Percentiles rank a stretch among this genome's conserved stretches.
Conservation (phyloP, 2,113 vertebrate genomes). For the Fukomys damarensis region DNA sequence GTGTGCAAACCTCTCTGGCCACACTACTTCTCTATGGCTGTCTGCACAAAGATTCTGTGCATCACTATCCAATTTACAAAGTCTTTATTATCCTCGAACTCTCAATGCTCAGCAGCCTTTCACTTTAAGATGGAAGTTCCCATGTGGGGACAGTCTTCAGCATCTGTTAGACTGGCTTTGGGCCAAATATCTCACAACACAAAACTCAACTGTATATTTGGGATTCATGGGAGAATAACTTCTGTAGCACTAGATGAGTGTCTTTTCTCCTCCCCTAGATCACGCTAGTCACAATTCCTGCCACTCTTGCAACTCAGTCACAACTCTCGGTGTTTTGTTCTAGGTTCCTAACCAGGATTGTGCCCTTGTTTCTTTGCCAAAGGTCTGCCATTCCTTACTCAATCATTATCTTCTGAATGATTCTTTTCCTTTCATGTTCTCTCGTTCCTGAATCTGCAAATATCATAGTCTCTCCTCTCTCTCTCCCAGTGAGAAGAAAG, state of each 20-base stretch:
- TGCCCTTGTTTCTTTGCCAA: not conserved
- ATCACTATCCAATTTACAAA: not conserved
- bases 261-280: not conserved
- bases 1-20: not conserved
- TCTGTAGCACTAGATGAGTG: not conserved
- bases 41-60: not conserved
- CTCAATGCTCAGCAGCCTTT: not conserved
- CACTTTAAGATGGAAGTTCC: not conserved
- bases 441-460: not conserved
- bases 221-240: not conserved
- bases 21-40: not conserved
- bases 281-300: not conserved
- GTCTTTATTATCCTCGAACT: not conserved
- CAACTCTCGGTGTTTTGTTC: not conserved
- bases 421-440: not conserved
- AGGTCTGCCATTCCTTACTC: not conserved
- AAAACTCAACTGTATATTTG: not conserved
- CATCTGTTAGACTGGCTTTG: not conserved
- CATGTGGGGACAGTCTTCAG: not conserved
- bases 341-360: not conserved
- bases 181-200: not conserved
- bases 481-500: not conserved
- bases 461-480: not conserved
- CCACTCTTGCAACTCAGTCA: not conserved
- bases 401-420: not conserved